These are phyloP conservation scores for Brachionus manjavacas DNA, from an alignment of 1,140 invertebrate species.

Conservation along the genomic window DNA sequence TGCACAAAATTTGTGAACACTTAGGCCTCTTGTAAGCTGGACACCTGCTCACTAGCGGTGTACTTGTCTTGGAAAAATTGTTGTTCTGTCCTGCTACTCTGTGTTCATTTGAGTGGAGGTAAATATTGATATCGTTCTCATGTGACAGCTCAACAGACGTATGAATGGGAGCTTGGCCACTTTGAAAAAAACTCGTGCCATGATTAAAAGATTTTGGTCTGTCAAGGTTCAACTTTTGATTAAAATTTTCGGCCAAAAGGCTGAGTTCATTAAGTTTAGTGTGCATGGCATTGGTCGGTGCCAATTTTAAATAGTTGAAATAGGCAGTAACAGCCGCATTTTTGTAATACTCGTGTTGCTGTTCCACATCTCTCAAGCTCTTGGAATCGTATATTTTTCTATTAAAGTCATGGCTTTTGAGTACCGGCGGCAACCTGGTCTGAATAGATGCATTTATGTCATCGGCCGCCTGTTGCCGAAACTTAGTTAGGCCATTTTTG, in stretches of 20 bases:
- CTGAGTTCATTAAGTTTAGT: background rate
- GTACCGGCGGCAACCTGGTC: background rate
- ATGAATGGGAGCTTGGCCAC: background rate
- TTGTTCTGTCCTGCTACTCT: background rate
- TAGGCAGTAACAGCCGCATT: background rate
- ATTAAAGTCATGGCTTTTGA: background rate
- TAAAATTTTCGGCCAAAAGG: background rate
- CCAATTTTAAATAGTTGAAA: constrained; percentile 1
- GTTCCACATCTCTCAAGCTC: background rate
- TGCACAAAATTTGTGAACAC: constrained; percentile 5
- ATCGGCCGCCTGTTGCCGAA: background rate
- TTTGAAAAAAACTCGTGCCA: background rate
- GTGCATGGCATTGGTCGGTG: background rate
- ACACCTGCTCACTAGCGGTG: background rate
- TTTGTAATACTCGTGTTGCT: constrained; percentile 7
- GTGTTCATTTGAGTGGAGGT: background rate
- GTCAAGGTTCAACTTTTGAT: background rate
- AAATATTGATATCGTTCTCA: background rate
- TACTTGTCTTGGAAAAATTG: background rate
- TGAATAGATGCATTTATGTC: background rate
- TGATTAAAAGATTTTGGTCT: background rate
- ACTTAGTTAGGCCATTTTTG: background rate
- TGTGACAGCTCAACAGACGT: background rate
- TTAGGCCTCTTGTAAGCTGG: background rate
- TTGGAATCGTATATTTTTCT: background rate